Evolutionary conservation across 2,113 vertebrate genomes (phyloP).

Genomic region (Microtus richardsoni): DNA sequence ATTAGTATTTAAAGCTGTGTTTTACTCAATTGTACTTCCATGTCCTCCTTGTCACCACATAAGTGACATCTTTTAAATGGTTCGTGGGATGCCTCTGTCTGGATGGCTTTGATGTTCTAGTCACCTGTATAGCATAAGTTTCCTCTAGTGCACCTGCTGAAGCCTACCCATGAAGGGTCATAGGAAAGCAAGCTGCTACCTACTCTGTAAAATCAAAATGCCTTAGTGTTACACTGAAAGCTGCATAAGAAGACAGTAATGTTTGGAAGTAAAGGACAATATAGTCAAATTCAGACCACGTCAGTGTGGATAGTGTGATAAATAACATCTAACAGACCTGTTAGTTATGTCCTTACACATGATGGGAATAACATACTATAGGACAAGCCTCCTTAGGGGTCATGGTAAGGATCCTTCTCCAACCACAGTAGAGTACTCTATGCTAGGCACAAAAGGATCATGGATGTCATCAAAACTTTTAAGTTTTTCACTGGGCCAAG

Average conservation of each 20-base stretch:
- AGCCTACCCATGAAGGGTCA: not conserved
- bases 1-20: slow-evolving; percentile 34
- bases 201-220: not conserved
- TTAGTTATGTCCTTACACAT: not conserved
- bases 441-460: not conserved
- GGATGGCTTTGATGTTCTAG: not conserved
- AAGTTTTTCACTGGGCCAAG: not conserved
- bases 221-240: not conserved
- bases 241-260: not conserved
- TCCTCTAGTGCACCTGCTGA: not conserved
- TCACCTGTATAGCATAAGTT: not conserved
- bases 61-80: slow-evolving; percentile 2
- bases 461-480: not conserved
- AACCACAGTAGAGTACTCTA: too few relatives aligned
- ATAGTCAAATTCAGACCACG: not conserved
- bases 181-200: not conserved
- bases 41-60: slow-evolving; percentile 23
- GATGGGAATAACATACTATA: not conserved
- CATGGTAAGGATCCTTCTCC: not conserved
- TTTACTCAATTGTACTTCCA: not conserved
- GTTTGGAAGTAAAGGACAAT: not conserved
- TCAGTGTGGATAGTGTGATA: not conserved
- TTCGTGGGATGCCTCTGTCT: slow-evolving; percentile 11
- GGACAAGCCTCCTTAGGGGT: not conserved
- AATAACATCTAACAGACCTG: not conserved